phyloP scores from a whole-genome alignment of 2,888 invertebrate species.

The Sipunculus nudus region DNA sequence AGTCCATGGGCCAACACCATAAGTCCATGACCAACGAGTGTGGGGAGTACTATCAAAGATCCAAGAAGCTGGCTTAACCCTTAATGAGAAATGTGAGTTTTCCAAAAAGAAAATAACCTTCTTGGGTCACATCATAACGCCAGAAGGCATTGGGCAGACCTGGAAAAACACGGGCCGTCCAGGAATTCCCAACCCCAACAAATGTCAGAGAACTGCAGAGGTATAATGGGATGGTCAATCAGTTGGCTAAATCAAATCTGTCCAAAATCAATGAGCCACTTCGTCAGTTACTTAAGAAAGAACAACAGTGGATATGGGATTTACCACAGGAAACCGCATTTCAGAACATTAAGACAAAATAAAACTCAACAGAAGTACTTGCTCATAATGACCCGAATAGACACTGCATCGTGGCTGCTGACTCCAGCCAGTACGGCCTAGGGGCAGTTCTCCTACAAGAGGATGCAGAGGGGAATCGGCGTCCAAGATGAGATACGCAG shows the following conservation, averaged over 20 bases:
- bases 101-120: slow-evolving; percentile 19
- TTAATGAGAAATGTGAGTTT: slow-evolving; percentile 39
- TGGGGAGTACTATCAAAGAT: slow-evolving; percentile 15
- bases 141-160: slow-evolving; percentile 21
- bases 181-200: slow-evolving; percentile 16
- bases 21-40: slow-evolving; percentile 28
- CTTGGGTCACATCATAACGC: slow-evolving; percentile 31
- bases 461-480: slow-evolving; percentile 29
- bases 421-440: slow-evolving; percentile 56
- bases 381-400: slow-evolving; percentile 50
- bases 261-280: slow-evolving; percentile 25
- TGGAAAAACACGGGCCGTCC: slow-evolving; percentile 18
- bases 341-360: slow-evolving; percentile 45
- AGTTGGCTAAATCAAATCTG: slow-evolving; percentile 24
- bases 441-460: slow-evolving; percentile 45
- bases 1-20: slow-evolving; percentile 16
- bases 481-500: slow-evolving; percentile 59
- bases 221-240: slow-evolving; percentile 35
- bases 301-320: slow-evolving; percentile 26
- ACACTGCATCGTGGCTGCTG: slow-evolving; percentile 45
- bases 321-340: slow-evolving; percentile 42
- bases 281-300: slow-evolving; percentile 22
- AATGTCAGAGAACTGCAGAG: slow-evolving; percentile 16
- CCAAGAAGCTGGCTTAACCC: slow-evolving; percentile 26
- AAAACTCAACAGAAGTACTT: slow-evolving; percentile 50